Conservation (phyloP, 2,797 vertebrate genomes). For the Trematomus bernacchii region DNA sequence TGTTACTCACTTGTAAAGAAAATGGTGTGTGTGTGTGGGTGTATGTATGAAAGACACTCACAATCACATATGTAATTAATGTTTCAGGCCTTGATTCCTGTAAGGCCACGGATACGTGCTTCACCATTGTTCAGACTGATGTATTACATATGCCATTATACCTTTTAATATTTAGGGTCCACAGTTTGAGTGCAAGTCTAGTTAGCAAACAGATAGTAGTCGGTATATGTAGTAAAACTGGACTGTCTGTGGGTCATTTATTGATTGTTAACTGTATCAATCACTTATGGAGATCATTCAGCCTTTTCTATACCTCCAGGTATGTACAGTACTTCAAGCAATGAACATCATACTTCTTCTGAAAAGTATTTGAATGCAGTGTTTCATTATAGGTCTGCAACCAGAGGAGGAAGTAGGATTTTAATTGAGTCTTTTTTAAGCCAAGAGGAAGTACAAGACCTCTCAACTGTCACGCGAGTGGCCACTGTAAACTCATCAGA, state of each 20-base stretch:
- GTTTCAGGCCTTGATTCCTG: conserved; percentile 16
- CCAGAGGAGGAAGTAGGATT: conserved; percentile 34
- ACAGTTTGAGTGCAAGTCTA: background rate
- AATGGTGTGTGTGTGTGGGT: background rate
- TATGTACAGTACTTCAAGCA: background rate
- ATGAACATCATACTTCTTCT: conserved; percentile 4
- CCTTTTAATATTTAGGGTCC: background rate
- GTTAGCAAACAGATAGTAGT: background rate
- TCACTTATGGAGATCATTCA: conserved; percentile 12
- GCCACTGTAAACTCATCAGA: background rate
- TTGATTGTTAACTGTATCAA: conserved; percentile 13
- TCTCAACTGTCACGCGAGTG: background rate
- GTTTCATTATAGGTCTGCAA: background rate
- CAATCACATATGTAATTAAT: conserved; percentile 31
- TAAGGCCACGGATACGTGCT: background rate
- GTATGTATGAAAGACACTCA: conserved; percentile 5
- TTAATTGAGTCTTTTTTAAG: conserved; percentile 12
- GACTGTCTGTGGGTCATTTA: background rate
- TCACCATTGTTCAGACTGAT: background rate
- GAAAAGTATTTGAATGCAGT: background rate
- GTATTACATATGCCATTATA: background rate
- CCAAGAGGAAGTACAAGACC: conserved; percentile 30
- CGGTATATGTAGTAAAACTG: background rate
- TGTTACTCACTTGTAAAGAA: conserved; percentile 29
- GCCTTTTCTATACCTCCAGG: conserved; percentile 1